These are phyloP conservation scores for Actinostola sp. DNA, from an alignment of 92 coral and sea anemone genomes.

Conservation along the genomic window DNA sequence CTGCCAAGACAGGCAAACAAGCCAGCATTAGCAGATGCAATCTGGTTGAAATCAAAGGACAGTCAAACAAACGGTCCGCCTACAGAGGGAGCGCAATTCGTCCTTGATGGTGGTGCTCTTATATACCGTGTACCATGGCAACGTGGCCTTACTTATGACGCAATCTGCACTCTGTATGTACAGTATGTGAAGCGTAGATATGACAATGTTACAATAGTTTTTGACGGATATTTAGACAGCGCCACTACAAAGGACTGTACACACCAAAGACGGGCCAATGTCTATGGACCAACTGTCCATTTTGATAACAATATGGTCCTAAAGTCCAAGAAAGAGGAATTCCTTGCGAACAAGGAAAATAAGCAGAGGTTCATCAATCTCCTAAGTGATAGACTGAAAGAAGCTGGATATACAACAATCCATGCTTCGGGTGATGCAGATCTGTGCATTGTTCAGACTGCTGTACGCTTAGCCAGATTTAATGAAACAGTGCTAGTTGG, in stretches of 20 bases:
- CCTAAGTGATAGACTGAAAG: slow-evolving; percentile 22
- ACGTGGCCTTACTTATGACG: slow-evolving; percentile 24
- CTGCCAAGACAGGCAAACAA: slow-evolving; percentile 46
- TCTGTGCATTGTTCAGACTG: background rate
- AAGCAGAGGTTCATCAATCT: slow-evolving; percentile 27
- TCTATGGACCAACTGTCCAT: background rate
- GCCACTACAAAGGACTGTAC: slow-evolving; percentile 21
- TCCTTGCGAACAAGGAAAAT: slow-evolving; percentile 29
- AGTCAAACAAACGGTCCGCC: slow-evolving; percentile 1
- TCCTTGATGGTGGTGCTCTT: slow-evolving; percentile 47
- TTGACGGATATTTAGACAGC: slow-evolving; percentile 20
- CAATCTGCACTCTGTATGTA: slow-evolving; percentile 18
- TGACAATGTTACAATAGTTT: slow-evolving; percentile 25
- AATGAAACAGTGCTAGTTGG: slow-evolving; percentile 26
- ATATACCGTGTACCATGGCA: slow-evolving; percentile 28
- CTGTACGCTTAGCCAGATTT: slow-evolving; percentile 2
- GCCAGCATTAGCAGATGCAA: slow-evolving; percentile 26
- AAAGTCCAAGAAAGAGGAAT: slow-evolving; percentile 45
- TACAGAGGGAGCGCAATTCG: background rate
- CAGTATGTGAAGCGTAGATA: slow-evolving; percentile 33
- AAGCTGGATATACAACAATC: slow-evolving; percentile 13
- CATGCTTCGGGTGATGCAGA: slow-evolving; percentile 47
- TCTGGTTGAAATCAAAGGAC: background rate
- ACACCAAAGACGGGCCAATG: slow-evolving; percentile 11
- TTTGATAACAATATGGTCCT: slow-evolving; percentile 22